phyloP scores from a whole-genome alignment of 1,140 invertebrate species.

The Aradophagus sp. region DNA sequence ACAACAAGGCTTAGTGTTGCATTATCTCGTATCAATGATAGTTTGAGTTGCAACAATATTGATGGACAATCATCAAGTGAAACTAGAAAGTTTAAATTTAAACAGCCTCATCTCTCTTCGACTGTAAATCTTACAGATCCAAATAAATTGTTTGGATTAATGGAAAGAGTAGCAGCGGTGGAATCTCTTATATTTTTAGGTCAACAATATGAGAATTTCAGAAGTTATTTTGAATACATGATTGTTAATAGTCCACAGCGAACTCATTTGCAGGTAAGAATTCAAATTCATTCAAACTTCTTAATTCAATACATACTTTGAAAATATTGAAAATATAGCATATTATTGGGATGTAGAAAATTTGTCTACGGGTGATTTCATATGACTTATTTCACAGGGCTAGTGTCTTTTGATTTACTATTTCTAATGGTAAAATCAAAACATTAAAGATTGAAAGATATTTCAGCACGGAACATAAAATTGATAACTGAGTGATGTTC shows the following conservation, averaged over 20 bases:
- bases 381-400: too few relatives aligned
- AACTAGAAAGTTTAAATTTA: slow-evolving; percentile 71
- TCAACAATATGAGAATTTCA: slow-evolving; percentile 88
- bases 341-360: too few relatives aligned
- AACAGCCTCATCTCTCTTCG: slow-evolving; percentile 80
- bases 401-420: too few relatives aligned
- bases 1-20: slow-evolving; percentile 82
- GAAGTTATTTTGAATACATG: slow-evolving; percentile 86
- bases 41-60: slow-evolving; percentile 74
- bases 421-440: neutral
- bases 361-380: too few relatives aligned
- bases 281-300: neutral
- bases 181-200: slow-evolving; percentile 94
- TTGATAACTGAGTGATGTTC: too few relatives aligned
- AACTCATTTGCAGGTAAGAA: slow-evolving; percentile 43
- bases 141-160: slow-evolving; percentile 85
- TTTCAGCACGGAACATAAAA: too few relatives aligned
- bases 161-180: slow-evolving; percentile 90
- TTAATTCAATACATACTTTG: too few relatives aligned
- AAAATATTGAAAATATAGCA: too few relatives aligned
- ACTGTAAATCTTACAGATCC: slow-evolving; percentile 83
- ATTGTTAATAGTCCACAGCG: slow-evolving; percentile 73
- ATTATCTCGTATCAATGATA: slow-evolving; percentile 85
- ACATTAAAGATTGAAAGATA: too few relatives aligned
- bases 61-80: slow-evolving; percentile 65